Evolutionary conservation across 92 coral and sea anemone species (phyloP), one percentile per base, ranked within the genome.

Genomic region (Virgularia gustaviana): DNA sequence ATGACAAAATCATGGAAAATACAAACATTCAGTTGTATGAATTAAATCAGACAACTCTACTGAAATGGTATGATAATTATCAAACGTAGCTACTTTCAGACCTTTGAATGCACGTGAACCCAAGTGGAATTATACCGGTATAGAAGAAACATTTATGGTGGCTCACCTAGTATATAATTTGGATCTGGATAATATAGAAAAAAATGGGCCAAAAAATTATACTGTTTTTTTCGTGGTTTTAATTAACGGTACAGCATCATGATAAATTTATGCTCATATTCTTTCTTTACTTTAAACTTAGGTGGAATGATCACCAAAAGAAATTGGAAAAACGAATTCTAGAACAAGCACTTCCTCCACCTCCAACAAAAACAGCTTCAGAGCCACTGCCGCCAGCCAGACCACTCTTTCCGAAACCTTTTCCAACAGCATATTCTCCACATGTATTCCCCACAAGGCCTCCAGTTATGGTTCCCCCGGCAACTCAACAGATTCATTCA

Each of bases 1-100:
- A 72, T 75, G 64, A 79, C 29, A 18, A 52, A 2, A 15, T 70
- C 10, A 79, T 70, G 78, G 18, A 6, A 2, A 57, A 11, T 4
- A 79, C 79, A 3, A 80, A 72, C 33, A 13, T 60, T 12, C 79
- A 72, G 72, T 49, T 79, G 35, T 47, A 70, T 58, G 72, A 79
- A 49, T 63, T 71, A 2, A 71, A 79, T 57, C 79, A 79, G 56
- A 72, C 83, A 0, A 36, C 58, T 16, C 29, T 44, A 23, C 16
- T 29, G 9, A 19, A 31, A 62, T 37, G 70, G 61, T 23, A 45
- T 18, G 71, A 62, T 62, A 28, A 18, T n/a, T n/a, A n/a, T n/a
- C n/a, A n/a, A n/a, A n/a, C n/a, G n/a, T n/a, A n/a, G n/a, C n/a
- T n/a, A n/a, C n/a, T n/a, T n/a, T n/a, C n/a, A n/a, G n/a, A n/a